A percentile compares a stretch with the other conserved stretches of the same genome.
Evolutionary conservation across 1,140 invertebrate species (phyloP).

Genomic region (Papilio polytes): DNA sequence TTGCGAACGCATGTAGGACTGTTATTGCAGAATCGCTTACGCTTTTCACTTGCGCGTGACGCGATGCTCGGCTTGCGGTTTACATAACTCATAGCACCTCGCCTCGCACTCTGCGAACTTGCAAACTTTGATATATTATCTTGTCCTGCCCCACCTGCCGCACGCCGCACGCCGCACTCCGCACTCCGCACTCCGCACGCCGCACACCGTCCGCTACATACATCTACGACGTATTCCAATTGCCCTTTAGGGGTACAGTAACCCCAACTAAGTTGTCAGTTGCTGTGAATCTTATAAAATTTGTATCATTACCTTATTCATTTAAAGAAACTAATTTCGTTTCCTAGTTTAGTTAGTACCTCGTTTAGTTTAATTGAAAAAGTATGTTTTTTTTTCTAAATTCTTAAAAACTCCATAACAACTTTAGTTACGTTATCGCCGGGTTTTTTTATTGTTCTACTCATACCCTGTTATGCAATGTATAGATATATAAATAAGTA

Average conservation of each 20-base stretch:
- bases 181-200: slow-evolving; percentile 21
- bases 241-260: neutral
- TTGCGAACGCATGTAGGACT: neutral
- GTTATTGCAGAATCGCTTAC: neutral
- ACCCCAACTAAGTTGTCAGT: neutral
- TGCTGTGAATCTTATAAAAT: neutral
- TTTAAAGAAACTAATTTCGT: neutral
- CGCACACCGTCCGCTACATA: neutral
- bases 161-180: slow-evolving; percentile 18
- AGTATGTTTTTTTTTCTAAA: neutral
- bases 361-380: no score
- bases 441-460: no score
- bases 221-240: neutral
- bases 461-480: neutral
- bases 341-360: neutral
- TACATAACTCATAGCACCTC: slow-evolving; percentile 73
- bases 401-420: neutral
- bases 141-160: slow-evolving; percentile 59
- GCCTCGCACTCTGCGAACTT: slow-evolving; percentile 70
- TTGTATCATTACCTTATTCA: neutral
- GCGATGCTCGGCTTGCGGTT: slow-evolving; percentile 56
- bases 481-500: neutral
- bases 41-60: neutral
- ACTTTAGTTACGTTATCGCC: no score
- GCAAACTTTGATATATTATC: slow-evolving; percentile 73